Evolutionary conservation across 2,113 vertebrate species (phyloP), one percentile per base, ranked within the genome.

Genomic region (Galemys pyrenaicus): DNA sequence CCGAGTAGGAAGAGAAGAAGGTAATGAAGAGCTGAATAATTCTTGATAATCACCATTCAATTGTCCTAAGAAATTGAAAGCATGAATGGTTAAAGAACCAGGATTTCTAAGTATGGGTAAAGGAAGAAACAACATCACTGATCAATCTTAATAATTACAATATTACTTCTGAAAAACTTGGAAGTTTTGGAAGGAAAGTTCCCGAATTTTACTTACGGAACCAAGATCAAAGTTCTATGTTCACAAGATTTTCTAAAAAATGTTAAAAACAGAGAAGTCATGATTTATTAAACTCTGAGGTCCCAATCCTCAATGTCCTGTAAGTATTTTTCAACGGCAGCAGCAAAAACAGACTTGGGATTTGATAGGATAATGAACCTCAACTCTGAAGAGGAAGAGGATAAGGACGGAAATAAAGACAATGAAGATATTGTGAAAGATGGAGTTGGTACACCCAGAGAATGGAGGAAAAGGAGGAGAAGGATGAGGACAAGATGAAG

Each of bases 211-310:
- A 98, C 92, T 96, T 98, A 98, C n/a, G 97, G 97, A 96, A 98
- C 97, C 96, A 98, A 98, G 97, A 98, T 98, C 94, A 98, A 98
- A 98, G 96, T 98, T 95, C 96, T 98, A 74, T 97, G 96, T 96
- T 98, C 97, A 80, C 97, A 98, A 95, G 96, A 98, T 95, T 95
- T 97, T 91, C 97, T 98, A 98, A 98, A 99, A 98, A 99, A 98
- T 96, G 97, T 26, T 60, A 99, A 97, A 98, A 98, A 92, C 97
- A 99, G 97, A 99, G 98, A 98, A 99, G 98, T 81, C 96, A 99
- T 97, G 98, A 99, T 97, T 97, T 99, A 93, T 99, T 99, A 96
- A 99, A 98, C 97, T 99, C 98, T 94, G 98, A 98, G 89, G 98
- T 99, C 32, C 98, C 98, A 3, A 97, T 98, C 9, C 98, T 98